phyloP scores from a whole-genome alignment of 2,113 vertebrate species.

The Passer montanus region DNA sequence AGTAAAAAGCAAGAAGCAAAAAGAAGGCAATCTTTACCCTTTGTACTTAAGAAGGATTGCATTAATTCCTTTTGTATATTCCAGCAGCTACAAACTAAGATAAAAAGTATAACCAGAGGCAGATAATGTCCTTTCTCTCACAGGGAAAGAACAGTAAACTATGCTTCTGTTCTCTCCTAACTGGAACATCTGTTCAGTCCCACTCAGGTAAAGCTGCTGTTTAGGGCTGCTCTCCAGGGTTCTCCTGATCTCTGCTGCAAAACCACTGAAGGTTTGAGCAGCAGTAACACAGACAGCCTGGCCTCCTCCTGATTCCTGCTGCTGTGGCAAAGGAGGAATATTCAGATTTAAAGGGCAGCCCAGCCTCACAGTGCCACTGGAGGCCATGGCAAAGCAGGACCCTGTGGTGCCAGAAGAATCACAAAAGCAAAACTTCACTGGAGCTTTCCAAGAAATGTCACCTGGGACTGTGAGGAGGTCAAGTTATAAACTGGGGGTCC shows the following conservation, averaged over 20 bases:
- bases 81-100: background rate
- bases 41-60: background rate
- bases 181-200: background rate
- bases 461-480: background rate
- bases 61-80: background rate
- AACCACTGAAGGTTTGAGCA: background rate
- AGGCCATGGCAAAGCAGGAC: background rate
- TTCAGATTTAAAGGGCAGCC: background rate
- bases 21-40: background rate
- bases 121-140: background rate
- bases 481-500: background rate
- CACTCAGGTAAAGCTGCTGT: background rate
- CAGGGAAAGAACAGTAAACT: background rate
- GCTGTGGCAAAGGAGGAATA: background rate
- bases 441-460: background rate
- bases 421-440: background rate
- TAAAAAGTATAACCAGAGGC: background rate
- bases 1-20: background rate
- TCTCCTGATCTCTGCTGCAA: background rate
- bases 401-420: fast-evolving
- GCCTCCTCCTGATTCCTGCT: background rate
- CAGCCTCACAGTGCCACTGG: background rate
- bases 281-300: background rate
- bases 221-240: background rate
- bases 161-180: background rate